Evolutionary conservation across 2,113 vertebrate genomes (phyloP), one percentile per base, ranked within the genome.

Genomic region (Sturnus vulgaris): DNA sequence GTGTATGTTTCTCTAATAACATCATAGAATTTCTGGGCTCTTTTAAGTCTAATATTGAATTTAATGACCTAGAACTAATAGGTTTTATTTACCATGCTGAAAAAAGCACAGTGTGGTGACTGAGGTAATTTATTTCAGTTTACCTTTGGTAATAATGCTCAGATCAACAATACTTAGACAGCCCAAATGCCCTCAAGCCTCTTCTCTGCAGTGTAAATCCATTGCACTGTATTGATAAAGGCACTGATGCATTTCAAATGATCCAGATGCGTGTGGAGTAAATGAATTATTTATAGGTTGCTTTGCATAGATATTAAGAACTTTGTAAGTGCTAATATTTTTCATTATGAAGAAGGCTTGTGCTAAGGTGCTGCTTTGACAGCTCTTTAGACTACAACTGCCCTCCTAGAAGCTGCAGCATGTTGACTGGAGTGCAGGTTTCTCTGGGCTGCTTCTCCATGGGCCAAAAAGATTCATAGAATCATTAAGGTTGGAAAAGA

Each of bases 31-130:
- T 88, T 93, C 82, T 35, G 35, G 60, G 53, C 61, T 91, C 86
- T 93, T 78, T 86, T 72, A 61, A 92, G 65, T 64, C 84, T 79
- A 92, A 92, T 90, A 88, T 63, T 81, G 80, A 85, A 92, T 92
- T 88, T 91, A 96, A 97, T 92, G 72, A 64, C 52, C 86, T 94
- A 88, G 90, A 97, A 95, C 92, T 94, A 93, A 97, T 86, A 73
- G 55, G 72, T 89, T 96, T 93, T 95, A 97, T 97, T 96, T 95
- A 88, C 93, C 66, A 63, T 60, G 39, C 47, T 82, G 69, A 70
- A 96, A 86, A 85, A 71, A 42, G 39, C 56, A 14, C 55, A 10
- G 0, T 83, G 30, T 52, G 79, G 64, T 92, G 82, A 81, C 57
- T 64, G 57, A 86, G 52, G 72, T 90, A 88, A 88, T 86, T 92